A percentile compares a stretch with the other conserved stretches of the same genome.
phyloP scores from a whole-genome alignment of 2,797 vertebrate genomes.

The Aphelocoma californica region DNA sequence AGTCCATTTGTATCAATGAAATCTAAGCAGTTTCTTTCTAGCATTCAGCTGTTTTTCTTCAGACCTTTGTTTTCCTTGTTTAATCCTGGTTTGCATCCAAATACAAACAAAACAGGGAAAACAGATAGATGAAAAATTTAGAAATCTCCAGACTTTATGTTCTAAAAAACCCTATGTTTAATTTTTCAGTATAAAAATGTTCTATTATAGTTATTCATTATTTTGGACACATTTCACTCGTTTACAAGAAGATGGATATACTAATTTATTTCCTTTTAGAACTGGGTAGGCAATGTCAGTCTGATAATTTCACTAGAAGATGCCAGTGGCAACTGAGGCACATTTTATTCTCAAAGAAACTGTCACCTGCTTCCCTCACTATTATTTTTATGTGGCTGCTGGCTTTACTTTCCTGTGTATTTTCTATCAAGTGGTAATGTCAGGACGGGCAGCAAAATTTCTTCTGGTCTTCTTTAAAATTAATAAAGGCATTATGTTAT shows the following conservation, averaged over 20 bases:
- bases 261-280: background rate
- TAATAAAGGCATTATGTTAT: background rate
- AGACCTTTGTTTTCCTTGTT: background rate
- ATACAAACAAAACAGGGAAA: background rate
- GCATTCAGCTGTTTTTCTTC: background rate
- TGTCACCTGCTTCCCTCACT: background rate
- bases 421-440: background rate
- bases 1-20: background rate
- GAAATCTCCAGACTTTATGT: background rate
- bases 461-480: background rate
- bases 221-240: background rate
- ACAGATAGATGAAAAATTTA: background rate
- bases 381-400: background rate
- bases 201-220: background rate
- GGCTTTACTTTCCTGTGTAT: background rate
- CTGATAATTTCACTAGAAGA: background rate
- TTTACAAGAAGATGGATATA: background rate
- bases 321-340: background rate
- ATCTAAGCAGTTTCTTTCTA: background rate
- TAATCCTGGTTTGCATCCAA: background rate
- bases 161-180: fast-evolving
- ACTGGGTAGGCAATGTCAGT: background rate
- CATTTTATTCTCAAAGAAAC: background rate
- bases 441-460: background rate
- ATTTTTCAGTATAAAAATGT: background rate